Evolutionary conservation across 2,113 vertebrate species (phyloP), one percentile per base, ranked within the genome.

Genomic region (Atherinomorus stipes): DNA sequence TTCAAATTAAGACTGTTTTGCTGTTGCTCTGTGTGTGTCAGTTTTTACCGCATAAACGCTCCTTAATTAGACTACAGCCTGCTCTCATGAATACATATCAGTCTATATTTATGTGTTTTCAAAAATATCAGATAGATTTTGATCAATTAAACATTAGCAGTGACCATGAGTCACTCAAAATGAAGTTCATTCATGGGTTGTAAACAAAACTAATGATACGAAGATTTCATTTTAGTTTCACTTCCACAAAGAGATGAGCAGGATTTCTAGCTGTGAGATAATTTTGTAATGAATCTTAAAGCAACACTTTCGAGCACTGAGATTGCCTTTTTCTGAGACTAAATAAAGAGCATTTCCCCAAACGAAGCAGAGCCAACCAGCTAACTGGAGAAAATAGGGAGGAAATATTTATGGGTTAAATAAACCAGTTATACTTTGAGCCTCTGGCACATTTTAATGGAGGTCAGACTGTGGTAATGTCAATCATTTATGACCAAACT

Each of bases 161-260:
- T 47, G 44, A 47, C 6, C 44, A 47, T 47, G 16, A 47, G 56
- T 56, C 3, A 31, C 22, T 56, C 23, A n/a, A 16, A 54, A 50
- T 22, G 34, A 23, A 26, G 54, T n/a, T 0, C 23, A 57, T 13
- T 67, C 0, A 47, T 7, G 13, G 44, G n/a, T n/a, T 47, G 19
- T 13, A 42, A 4, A 16, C 40, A 42, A 34, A 13, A 42, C 12
- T 42, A 16, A 42, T 10, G 10, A 12, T 13, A 42, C 40, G 13
- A 12, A 42, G 4, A 15, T 15, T 10, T 38, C 8, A 3, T 4
- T 38, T 49, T 15, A 70, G 47, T 80, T 78, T 72, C 80, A 78
- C 73, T 83, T 74, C 73, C 53, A 21, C 54, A 50, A n/a, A 2
- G 4, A 3, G 22, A 4, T 19, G 9, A 45, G 26, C 2, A 16